Evolutionary conservation across 2,113 vertebrate species (phyloP).

Genomic region (Oryzias javanicus): DNA sequence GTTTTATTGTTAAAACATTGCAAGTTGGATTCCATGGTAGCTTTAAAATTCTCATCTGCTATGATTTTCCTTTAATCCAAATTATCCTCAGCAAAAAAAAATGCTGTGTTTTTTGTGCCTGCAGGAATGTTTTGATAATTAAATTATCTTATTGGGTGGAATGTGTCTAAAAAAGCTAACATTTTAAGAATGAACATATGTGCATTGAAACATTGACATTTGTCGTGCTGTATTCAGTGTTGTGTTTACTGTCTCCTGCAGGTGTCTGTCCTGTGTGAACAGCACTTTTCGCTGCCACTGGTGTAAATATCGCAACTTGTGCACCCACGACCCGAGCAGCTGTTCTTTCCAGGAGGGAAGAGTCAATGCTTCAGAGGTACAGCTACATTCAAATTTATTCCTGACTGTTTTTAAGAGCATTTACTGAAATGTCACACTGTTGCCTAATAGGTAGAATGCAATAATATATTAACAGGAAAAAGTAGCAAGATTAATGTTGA

Average conservation of each 20-base stretch:
- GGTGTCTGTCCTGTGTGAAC: constrained; percentile 95
- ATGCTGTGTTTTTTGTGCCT: constrained; percentile 2
- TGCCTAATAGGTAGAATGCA: not conserved
- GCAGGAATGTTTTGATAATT: not conserved
- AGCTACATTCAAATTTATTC: not conserved
- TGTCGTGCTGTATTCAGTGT: not conserved
- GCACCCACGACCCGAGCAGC: constrained; percentile 91
- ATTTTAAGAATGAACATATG: not conserved
- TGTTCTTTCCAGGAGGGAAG: constrained; percentile 96
- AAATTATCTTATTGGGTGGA: no score
- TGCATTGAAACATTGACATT: not conserved
- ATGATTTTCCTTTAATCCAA: no score
- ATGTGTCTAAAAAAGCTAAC: no score
- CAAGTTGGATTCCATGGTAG: no score
- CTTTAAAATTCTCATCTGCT: no score
- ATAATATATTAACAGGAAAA: no score
- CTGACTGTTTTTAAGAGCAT: constrained; percentile 15
- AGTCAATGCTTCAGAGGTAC: constrained; percentile 92
- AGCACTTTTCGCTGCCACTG: constrained; percentile 94
- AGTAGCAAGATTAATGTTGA: not conserved
- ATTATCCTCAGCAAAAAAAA: constrained; percentile 20
- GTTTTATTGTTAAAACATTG: no score
- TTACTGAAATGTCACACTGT: constrained; percentile 9
- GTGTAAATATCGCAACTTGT: constrained; percentile 96
- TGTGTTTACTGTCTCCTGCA: constrained; percentile 49